Percentiles rank a stretch among this genome's conserved stretches.
Evolutionary conservation across 1,140 invertebrate species (phyloP).

Genomic region (Subanguina moxae): DNA sequence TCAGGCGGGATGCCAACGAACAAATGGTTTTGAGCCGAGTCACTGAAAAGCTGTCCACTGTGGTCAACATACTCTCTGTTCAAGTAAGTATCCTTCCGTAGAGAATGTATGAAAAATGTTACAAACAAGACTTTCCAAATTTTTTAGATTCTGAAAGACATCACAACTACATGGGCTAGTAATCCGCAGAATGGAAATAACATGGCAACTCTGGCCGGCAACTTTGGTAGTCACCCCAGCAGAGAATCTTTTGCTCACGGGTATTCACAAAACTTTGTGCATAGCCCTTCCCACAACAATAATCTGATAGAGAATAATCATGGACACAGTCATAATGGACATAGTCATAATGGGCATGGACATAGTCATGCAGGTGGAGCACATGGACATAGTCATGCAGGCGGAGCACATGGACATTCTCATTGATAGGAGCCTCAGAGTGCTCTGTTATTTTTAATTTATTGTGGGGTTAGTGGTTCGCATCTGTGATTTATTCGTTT

Average conservation of each 20-base stretch:
- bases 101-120: too few relatives aligned
- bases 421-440: too few relatives aligned
- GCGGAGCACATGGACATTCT: too few relatives aligned
- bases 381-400: conserved; percentile 14
- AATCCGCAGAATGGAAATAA: not conserved
- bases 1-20: conserved; percentile 69
- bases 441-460: too few relatives aligned
- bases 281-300: not conserved
- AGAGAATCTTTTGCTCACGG: conserved; percentile 4
- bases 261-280: not conserved
- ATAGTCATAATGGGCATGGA: conserved; percentile 24
- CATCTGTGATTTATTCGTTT: too few relatives aligned
- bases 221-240: not conserved
- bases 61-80: conserved; percentile 66
- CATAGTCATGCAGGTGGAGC: conserved; percentile 8
- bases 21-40: conserved; percentile 67
- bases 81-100: conserved; percentile 38
- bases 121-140: too few relatives aligned
- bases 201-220: not conserved
- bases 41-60: conserved; percentile 64
- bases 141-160: conserved; percentile 29
- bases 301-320: not conserved
- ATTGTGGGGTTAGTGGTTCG: too few relatives aligned
- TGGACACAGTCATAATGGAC: conserved; percentile 25
- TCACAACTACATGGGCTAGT: conserved; percentile 25